These are phyloP conservation scores for Cryptocheilus praepositus DNA, from an alignment of 2,888 invertebrate genomes.

Conservation along the genomic window DNA sequence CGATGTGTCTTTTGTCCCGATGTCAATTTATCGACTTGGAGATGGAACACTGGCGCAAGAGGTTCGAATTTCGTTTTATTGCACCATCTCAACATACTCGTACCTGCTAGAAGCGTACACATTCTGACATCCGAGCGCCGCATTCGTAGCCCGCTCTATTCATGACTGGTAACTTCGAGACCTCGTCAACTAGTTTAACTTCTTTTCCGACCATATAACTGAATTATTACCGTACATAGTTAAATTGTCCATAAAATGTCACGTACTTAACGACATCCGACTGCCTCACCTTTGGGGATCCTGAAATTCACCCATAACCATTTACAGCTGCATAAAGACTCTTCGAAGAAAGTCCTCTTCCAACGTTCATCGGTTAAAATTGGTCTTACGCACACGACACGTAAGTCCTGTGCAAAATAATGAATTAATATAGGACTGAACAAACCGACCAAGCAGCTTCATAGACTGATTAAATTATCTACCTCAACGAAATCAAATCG, in stretches of 20 bases:
- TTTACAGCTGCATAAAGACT: background rate
- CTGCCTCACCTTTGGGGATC: background rate
- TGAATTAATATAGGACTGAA: constrained; percentile 28
- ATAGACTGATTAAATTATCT: constrained; percentile 73
- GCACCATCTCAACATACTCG: constrained; percentile 28
- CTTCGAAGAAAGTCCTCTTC: background rate
- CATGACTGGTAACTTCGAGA: too few species aligned
- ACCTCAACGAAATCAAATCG: constrained; percentile 71
- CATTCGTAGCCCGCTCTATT: too few species aligned
- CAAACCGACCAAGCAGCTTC: constrained; percentile 59
- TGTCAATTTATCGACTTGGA: background rate
- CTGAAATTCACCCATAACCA: background rate
- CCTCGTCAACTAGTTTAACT: too few species aligned
- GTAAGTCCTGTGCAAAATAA: background rate
- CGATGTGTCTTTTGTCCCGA: background rate
- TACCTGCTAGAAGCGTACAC: constrained; percentile 35
- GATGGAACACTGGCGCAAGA: constrained; percentile 18
- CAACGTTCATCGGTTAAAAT: too few species aligned
- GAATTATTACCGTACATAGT: too few species aligned
- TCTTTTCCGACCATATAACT: too few species aligned
- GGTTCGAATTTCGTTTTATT: constrained; percentile 27
- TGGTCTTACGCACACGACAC: background rate
- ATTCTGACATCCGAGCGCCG: background rate
- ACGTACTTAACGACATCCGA: constrained; percentile 4
- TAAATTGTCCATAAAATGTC: background rate